Evolutionary conservation across 2,888 invertebrate species (phyloP), one percentile per base, ranked within the genome.

Genomic region (Sarcophaga subvicina): DNA sequence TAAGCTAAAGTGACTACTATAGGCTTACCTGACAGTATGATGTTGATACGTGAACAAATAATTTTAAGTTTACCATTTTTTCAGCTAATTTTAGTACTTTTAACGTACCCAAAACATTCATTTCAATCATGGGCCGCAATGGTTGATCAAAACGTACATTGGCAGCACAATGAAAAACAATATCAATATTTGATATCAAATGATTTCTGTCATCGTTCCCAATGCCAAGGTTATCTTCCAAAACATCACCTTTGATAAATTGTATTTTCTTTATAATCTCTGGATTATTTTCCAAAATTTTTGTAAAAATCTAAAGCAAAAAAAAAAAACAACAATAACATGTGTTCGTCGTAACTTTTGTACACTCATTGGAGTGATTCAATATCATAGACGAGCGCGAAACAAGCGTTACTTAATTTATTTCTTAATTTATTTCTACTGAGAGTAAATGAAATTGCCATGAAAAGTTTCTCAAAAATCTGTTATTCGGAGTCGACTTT

Each of bases 131-230:
- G 80, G 95, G 95, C 91, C 96, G 96, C 37, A 98, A 94, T 37
- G 96, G 95, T 92, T 98, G 98, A 92, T 98, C 98, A 90, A 98
- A 98, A 93, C 96, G 95, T 64, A 98, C 96, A 89, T 97, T 97
- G 8, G 98, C 98, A 1, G 98, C 98, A 91, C 97, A 96, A 91
- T 98, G 98, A 91, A 98, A 96, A 0, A 98, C 94, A 14, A 97
- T 94, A 76, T 96, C 94, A 70, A 97, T 95, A 73, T 95, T 95
- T 59, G 94, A 93, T 84, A 94, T 94, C 22, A 97, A 91, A 75
- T 94, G 94, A 71, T 94, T 92, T 70, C 94, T 95, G 89, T 96
- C 95, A 45, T 94, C 94, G 37, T 94, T 91, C 54, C 94, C 94
- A 25, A 96, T 93, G 0, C 95, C 96, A 69, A 97, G 94, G 22